A percentile compares a stretch with the other conserved stretches of the same genome.
phyloP scores from a whole-genome alignment of 2,888 invertebrate genomes.

The Harmothoe impar region DNA sequence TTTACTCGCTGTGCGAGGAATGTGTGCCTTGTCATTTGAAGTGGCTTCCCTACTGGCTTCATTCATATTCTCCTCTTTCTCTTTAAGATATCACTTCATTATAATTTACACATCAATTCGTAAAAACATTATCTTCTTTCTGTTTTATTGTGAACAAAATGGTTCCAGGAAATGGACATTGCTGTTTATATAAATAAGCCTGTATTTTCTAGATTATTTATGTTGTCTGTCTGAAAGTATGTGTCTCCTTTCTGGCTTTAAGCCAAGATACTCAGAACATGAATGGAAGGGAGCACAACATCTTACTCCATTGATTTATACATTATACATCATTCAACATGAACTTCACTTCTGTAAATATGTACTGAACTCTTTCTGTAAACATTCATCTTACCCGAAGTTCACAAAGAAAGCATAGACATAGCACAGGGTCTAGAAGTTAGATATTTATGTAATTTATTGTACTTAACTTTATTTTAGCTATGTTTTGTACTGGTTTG shows the following conservation, averaged over 20 bases:
- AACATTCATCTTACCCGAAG: not conserved
- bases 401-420: not conserved
- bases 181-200: too few species aligned
- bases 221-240: not conserved
- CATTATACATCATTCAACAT: not conserved
- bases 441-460: slow-evolving; percentile 44
- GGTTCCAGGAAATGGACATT: not conserved
- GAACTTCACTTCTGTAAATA: slow-evolving; percentile 6
- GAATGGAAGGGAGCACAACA: not conserved
- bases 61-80: not conserved
- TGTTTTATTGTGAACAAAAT: not conserved
- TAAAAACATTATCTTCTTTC: not conserved
- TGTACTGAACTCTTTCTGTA: not conserved
- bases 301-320: not conserved
- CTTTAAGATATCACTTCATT: too few species aligned
- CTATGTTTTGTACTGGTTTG: slow-evolving; percentile 23
- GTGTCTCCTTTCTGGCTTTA: slow-evolving; percentile 17
- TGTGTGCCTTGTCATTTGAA: not conserved
- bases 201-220: too few species aligned
- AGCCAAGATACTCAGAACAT: not conserved
- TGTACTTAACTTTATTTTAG: not conserved
- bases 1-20: slow-evolving; percentile 45
- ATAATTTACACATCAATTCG: too few species aligned
- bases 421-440: not conserved
- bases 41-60: not conserved